Conservation (phyloP, 2,888 invertebrate species). For the Lathronympha strigana region DNA sequence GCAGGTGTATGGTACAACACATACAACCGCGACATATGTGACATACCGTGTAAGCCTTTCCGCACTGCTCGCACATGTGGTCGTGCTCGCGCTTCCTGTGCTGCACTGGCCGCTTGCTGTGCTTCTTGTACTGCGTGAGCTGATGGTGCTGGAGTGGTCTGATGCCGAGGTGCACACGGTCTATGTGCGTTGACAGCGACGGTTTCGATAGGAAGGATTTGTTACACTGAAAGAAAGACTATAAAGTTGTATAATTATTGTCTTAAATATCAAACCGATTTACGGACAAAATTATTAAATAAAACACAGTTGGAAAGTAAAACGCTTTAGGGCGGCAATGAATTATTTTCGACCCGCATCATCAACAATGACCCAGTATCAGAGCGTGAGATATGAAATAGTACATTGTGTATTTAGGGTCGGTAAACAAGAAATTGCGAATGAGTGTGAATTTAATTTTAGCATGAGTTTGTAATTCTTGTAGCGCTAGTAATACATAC, state of each 20-base stretch:
- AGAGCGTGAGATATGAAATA: too few species aligned
- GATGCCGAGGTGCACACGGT: slow-evolving; percentile 51
- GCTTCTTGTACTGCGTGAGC: slow-evolving; percentile 30
- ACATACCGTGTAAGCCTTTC: slow-evolving; percentile 55
- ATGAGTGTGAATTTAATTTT: too few species aligned
- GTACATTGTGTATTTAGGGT: too few species aligned
- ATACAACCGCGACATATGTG: slow-evolving; percentile 48
- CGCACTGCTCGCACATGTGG: slow-evolving; percentile 58
- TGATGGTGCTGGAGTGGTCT: slow-evolving; percentile 49
- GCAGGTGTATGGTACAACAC: slow-evolving; percentile 41
- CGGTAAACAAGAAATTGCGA: too few species aligned
- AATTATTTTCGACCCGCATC: too few species aligned
- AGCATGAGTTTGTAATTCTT: too few species aligned
- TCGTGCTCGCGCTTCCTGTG: slow-evolving; percentile 26
- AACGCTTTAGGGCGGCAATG: too few species aligned
- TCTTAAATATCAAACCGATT: too few species aligned
- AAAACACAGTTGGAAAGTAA: too few species aligned
- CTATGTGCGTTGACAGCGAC: slow-evolving; percentile 45
- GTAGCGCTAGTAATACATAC: too few species aligned
- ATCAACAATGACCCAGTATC: too few species aligned
- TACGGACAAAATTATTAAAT: background rate
- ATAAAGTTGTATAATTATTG: too few species aligned
- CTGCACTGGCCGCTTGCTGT: background rate
- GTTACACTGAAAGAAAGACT: slow-evolving; percentile 50
- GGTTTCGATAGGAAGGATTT: slow-evolving; percentile 41